Conservation (phyloP, 2,113 vertebrate genomes). For the Oceanites oceanicus region DNA sequence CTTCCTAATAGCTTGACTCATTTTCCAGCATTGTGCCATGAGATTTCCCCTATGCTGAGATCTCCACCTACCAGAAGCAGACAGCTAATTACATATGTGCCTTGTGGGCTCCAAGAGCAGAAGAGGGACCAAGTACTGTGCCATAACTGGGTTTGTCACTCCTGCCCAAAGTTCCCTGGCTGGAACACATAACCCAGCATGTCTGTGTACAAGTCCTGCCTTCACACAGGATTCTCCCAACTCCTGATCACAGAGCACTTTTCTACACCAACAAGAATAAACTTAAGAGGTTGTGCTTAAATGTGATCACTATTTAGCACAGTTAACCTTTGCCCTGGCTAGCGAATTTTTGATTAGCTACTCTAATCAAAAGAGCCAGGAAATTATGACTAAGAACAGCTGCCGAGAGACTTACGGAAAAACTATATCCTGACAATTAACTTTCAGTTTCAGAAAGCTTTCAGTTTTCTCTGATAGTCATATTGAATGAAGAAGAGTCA, state of each 20-base stretch:
- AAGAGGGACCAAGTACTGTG: not conserved
- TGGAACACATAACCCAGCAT: fast-evolving
- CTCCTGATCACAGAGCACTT: not conserved
- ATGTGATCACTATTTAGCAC: not conserved
- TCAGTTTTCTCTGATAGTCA: not conserved
- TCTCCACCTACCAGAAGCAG: not conserved
- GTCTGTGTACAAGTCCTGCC: fast-evolving
- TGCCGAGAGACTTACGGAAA: not conserved
- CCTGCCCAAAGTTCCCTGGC: not conserved
- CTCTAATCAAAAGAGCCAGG: not conserved
- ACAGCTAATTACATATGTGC: not conserved
- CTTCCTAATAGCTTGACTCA: not conserved
- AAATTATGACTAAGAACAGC: not conserved
- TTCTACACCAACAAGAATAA: not conserved
- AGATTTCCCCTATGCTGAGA: not conserved
- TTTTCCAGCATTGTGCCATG: not conserved
- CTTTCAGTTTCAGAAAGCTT: not conserved
- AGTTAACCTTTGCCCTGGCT: not conserved
- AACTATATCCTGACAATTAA: not conserved
- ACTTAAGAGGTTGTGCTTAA: not conserved
- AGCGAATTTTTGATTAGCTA: not conserved
- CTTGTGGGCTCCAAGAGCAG: not conserved
- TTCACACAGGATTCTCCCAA: not conserved
- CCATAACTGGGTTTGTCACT: not conserved
- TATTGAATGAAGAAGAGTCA: not conserved